These are phyloP conservation scores for Agelas oroides DNA, from an alignment of 37 sponge, comb jelly and placozoan genomes.

Conservation along the genomic window DNA sequence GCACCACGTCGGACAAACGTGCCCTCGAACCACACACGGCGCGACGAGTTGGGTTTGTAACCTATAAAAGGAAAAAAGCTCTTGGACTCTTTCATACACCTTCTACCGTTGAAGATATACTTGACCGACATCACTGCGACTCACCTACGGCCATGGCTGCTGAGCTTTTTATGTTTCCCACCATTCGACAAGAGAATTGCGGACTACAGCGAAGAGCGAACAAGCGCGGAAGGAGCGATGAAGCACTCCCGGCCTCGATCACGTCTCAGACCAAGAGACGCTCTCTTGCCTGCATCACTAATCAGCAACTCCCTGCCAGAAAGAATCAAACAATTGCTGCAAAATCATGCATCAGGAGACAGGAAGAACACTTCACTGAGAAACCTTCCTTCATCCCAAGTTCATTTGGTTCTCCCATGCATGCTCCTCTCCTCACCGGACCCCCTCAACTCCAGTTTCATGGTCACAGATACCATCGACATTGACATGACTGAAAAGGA, in stretches of 20 bases:
- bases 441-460: not conserved
- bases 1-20: no score
- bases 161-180: slow-evolving; percentile 6
- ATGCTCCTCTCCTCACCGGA: slow-evolving; percentile 46
- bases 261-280: slow-evolving; percentile 25
- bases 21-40: no score
- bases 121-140: no score
- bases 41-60: no score
- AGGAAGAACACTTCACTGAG: no score
- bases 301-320: not conserved
- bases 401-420: slow-evolving; percentile 41
- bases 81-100: no score
- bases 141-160: slow-evolving; percentile 9
- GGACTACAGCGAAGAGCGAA: not conserved
- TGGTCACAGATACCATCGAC: slow-evolving; percentile 21
- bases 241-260: not conserved
- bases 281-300: slow-evolving; percentile 48
- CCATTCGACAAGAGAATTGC: slow-evolving; percentile 10
- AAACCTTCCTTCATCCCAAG: not conserved
- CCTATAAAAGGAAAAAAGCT: no score
- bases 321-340: not conserved
- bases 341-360: no score
- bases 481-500: slow-evolving; percentile 37
- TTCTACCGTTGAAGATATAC: no score
- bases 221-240: slow-evolving; percentile 18